Evolutionary conservation across 2,888 invertebrate genomes (phyloP), one percentile per base, ranked within the genome.

Genomic region (Willowsia nigromaculata): DNA sequence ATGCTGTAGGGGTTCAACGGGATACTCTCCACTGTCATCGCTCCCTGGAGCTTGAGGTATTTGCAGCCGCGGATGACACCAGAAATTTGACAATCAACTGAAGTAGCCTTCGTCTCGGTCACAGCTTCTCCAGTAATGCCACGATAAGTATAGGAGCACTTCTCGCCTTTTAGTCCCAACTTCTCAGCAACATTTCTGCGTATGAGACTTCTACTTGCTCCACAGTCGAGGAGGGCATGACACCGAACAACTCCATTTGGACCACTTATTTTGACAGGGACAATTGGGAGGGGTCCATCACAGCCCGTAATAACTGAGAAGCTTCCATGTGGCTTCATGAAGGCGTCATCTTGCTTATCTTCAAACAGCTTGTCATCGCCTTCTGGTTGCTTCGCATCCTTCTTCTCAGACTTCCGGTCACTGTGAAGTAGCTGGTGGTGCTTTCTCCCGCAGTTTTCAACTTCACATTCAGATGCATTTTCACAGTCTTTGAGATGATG

Each of bases 351-450:
- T 6, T 37, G 37, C 37, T 37, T 37, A 1, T 6, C 1, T 1
- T 59, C 59, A 6, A 4, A 15, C 1, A 27, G 15, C 0, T 33
- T 18, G 15, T 37, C 15, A n/a, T 22, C 37, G 4, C 13, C 0
- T 25, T 15, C 47, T 80, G 40, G 1, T 13, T 11, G 1, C 18
- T 65, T 40, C 7, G 0, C 1, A 0, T 25, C 37, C 33, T 33
- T n/a, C 6, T 7, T 18, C 13, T n/a, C 13, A 11, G 53, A 15
- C 1, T 37, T 37, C n/a, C n/a, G n/a, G 37, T 37, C 37, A 9
- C 6, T 25, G 25, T 89, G 89, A 0, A 89, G 47, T 13, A 85
- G 22, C 0, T 1, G 3, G 18, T 89, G 85, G 40, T 89, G 89
- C 6, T 15, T 4, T 6, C n/a, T 13, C 0, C 27, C 27, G 27